Percentiles rank a stretch among this genome's conserved stretches.
These are phyloP conservation scores for Donacobius atricapilla DNA, from an alignment of 2,113 vertebrate species.

Conservation along the genomic window DNA sequence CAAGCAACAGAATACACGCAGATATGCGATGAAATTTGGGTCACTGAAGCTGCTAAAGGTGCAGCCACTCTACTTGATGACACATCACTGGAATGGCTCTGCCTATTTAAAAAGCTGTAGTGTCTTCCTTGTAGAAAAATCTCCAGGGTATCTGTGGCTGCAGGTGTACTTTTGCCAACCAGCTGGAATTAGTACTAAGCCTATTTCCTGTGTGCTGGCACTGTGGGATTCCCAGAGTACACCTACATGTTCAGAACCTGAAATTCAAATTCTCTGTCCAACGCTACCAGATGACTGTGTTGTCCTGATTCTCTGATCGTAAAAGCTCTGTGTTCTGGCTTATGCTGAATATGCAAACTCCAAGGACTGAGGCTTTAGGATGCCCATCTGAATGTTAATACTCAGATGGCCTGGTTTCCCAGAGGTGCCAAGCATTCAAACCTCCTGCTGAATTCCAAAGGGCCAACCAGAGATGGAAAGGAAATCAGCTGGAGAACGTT, in stretches of 20 bases:
- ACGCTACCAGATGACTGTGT: not conserved
- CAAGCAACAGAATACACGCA: not conserved
- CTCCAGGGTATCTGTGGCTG: not conserved
- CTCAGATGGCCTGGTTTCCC: slow-evolving; percentile 9
- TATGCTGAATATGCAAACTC: not conserved
- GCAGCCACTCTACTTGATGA: not conserved
- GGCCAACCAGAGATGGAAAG: not conserved
- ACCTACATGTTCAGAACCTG: not conserved
- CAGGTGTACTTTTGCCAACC: not conserved
- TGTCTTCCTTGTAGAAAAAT: not conserved
- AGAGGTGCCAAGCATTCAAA: not conserved
- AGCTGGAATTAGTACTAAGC: not conserved
- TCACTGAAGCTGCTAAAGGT: not conserved
- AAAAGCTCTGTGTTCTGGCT: not conserved
- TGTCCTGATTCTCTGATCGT: not conserved
- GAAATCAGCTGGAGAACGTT: not conserved
- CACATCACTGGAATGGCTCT: not conserved
- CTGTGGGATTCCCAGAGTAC: not conserved
- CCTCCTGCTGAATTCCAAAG: not conserved
- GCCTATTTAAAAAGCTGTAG: not conserved
- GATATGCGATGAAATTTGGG: not conserved
- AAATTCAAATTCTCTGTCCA: not conserved
- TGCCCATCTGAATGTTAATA: slow-evolving; percentile 31
- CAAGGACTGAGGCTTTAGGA: not conserved
- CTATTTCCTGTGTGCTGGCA: not conserved